These are phyloP conservation scores for Muscicapa striata DNA, from an alignment of 2,797 vertebrate species.

Conservation along the genomic window DNA sequence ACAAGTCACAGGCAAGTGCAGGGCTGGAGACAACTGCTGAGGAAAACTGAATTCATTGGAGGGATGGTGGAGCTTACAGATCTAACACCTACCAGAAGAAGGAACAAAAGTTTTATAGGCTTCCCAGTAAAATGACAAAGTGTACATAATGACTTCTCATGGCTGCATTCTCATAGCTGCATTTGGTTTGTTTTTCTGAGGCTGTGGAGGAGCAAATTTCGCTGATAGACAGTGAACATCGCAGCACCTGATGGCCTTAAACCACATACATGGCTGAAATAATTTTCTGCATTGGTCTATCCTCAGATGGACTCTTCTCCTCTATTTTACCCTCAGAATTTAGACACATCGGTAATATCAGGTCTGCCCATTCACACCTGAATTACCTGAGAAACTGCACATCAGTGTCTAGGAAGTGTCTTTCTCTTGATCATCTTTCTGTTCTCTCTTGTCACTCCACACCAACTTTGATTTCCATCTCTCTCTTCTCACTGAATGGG, in stretches of 20 bases:
- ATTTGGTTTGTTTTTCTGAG: neutral
- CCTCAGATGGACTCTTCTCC: neutral
- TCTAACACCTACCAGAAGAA: neutral
- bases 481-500: neutral
- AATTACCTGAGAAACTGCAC: neutral
- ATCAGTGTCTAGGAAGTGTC: neutral
- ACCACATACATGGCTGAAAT: neutral
- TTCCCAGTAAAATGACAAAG: neutral
- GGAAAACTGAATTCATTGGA: neutral
- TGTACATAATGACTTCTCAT: accelerated
- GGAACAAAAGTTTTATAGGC: neutral
- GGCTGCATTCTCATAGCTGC: neutral
- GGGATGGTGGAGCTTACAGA: neutral
- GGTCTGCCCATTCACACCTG: neutral
- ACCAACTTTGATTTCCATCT: neutral
- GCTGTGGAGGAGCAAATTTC: neutral
- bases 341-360: neutral
- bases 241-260: neutral
- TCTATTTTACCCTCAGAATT: neutral
- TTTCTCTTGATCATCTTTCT: neutral
- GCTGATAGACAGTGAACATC: neutral
- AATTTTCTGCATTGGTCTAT: neutral
- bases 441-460: neutral
- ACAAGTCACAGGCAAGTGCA: neutral
- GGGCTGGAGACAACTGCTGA: neutral